Percentiles rank a stretch among this genome's conserved stretches.
These are phyloP conservation scores for Felis catus DNA, from an alignment of 2,113 vertebrate species.

Conservation along the genomic window F.catus_Fca126_mat1.0 CM031412.1:162685001-162685500, in stretches of 20 bases:
- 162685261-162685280: background rate
- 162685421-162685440: background rate
- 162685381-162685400: background rate
- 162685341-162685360: background rate
- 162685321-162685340: background rate
- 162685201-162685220: background rate
- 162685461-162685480: background rate
- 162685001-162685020: background rate
- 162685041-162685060: background rate
- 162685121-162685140: background rate
- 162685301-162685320: background rate
- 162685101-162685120: background rate
- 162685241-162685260: background rate
- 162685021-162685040: background rate
- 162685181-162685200: background rate
- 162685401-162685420: background rate
- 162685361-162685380: background rate
- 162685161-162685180: background rate
- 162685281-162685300: background rate
- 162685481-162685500: background rate
- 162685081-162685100: background rate
- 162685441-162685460: background rate
- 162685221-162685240: background rate
- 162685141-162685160: background rate
- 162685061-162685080: background rate